Base-by-base conservation (phyloP, 2,888 invertebrate genomes). In the Eilema griseolum region DNA sequence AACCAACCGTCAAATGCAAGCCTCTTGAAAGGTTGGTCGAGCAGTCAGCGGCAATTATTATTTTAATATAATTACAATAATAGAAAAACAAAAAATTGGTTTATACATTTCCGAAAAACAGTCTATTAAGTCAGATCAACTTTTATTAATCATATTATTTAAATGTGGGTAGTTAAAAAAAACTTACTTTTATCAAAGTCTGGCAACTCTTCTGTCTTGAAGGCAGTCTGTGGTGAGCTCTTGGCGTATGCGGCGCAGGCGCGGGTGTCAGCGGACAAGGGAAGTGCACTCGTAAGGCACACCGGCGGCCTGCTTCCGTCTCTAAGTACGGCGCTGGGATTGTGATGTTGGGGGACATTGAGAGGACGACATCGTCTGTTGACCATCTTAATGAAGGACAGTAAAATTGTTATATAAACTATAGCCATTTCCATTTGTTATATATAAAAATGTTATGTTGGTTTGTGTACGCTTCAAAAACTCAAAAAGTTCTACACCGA, bases 241-340 rank as follows among this genome's bases (percentile, higher is more conserved):
- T 72, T 3, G 81, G 78, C 3, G 77, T 69, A 60, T 75, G 80
- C 61, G 78, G 81, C 65, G 75, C 86, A 46, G 76, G 79, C 41
- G 72, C 68, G 11, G 65, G 65, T 1, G 31, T 23, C 4, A 89
- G 83, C 41, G 90, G 89, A 60, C 78, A 74, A 71, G 86, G 90
- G 84, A 98, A 98, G 87, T 96, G 98, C 65, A 93, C 94, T 24
- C 98, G 96, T 66, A 98, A 91, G 46, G 96, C 93, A 84, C 98
- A 98, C 80, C 97, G 97, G 61, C 97, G 96, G 0, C 98, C 99
- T 16, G 95, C 95, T 86, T 98, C 98, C 0, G 98, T 98, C 92
- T 98, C 98, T 76, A 99, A 91, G 92, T 97, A 98, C 0, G 99
- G 99, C 69, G 98, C 96, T 0, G 97, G 96, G 84, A 98, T 98